Evolutionary conservation across 2,888 invertebrate species (phyloP).

Genomic region (Drosophila affinis): DNA sequence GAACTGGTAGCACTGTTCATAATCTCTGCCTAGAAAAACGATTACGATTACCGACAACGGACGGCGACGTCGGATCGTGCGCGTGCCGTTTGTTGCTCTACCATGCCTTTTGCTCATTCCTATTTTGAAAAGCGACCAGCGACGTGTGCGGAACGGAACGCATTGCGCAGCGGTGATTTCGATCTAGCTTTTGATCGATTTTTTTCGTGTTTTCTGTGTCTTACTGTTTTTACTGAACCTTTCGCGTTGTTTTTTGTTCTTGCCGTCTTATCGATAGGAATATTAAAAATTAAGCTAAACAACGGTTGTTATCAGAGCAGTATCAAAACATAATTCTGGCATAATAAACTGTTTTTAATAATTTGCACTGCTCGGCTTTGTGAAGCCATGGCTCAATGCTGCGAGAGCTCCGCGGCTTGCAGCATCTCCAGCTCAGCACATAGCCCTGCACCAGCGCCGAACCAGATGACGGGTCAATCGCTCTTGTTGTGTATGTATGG

Average conservation of each 20-base stretch:
- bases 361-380: not conserved
- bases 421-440: not conserved
- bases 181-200: constrained; percentile 37
- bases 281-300: not conserved
- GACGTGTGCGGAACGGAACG: constrained; percentile 55
- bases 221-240: too few relatives aligned
- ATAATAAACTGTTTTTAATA: too few relatives aligned
- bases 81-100: constrained; percentile 46
- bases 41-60: constrained; percentile 10
- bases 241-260: not conserved
- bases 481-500: not conserved
- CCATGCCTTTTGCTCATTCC: constrained; percentile 66
- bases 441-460: not conserved
- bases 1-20: constrained; percentile 33
- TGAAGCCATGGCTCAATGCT: constrained; percentile 1
- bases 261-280: not conserved
- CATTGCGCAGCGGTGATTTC: constrained; percentile 40
- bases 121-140: constrained; percentile 66
- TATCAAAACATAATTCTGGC: not conserved
- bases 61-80: constrained; percentile 41
- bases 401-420: not conserved
- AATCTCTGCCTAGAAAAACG: constrained; percentile 54
- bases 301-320: not conserved
- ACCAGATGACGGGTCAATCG: not conserved
- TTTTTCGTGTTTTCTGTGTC: constrained; percentile 5